Evolutionary conservation across 2,888 invertebrate species (phyloP), one percentile per base, ranked within the genome.

Genomic region (Agrochola macilenta): DNA sequence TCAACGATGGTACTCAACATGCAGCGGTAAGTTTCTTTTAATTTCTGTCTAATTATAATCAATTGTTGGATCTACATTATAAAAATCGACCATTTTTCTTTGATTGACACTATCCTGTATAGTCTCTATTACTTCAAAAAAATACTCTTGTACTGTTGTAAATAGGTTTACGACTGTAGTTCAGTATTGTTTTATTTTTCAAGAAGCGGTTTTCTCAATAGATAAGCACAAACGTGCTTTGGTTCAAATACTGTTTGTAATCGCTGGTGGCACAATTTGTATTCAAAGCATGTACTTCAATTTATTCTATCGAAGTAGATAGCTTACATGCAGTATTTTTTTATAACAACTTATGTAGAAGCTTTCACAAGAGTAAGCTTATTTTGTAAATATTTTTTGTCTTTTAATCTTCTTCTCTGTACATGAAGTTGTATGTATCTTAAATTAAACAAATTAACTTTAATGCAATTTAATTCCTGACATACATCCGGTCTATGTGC

Each of bases 1-100:
- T 98, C 60, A 98, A 98, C 94, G 98, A 98, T 93, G 97, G 97
- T 68, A 98, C 98, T 1, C 98, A 99, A 94, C 96, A 98, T 87
- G 98, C 98, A 90, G 98, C 98, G 93, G 99, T 98, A 94, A 98
- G 98, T 97, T 78, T 79, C 52, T 74, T 73, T 72, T 26, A 17
- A 30, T 79, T 64, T 58, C 23, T 39, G 20, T 52, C 2, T 5
- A 30, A 49, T 43, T 58, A 26, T 26, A 30, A 35, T 20, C 30
- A 61, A 20, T 30, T 30, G 1, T 20, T 20, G 9, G 9, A n/a
- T 9, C 52, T 23, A 52, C 9, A 8, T 52, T 52, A 52, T 52
- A 52, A 52, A 52, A 7, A 20, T 52, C 52, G 7, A 20, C 52
- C 20, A 0, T 52, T 52, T 52, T 23, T 52, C 20, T 52, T 23